A percentile compares a stretch with the other conserved stretches of the same genome.
These are phyloP conservation scores for Rousettus madagascariensis DNA, from an alignment of 2,797 vertebrate species.

Conservation along the genomic window DNA sequence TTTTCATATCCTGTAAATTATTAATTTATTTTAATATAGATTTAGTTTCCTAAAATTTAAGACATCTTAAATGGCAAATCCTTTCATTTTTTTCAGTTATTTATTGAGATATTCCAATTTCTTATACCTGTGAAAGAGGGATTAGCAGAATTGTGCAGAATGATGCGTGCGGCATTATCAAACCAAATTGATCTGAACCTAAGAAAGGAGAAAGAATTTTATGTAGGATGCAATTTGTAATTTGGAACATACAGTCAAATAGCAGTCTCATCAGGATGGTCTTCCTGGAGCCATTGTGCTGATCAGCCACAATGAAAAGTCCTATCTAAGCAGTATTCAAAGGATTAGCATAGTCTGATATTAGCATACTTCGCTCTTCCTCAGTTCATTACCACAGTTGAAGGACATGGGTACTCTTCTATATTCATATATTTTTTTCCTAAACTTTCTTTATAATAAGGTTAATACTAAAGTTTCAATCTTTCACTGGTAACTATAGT, in stretches of 20 bases:
- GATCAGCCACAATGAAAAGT: constrained; percentile 50
- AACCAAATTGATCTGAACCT: constrained; percentile 62
- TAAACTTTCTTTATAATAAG: constrained; percentile 8
- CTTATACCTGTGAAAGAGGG: background rate
- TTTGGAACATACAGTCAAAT: constrained; percentile 55
- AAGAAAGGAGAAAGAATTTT: constrained; percentile 55
- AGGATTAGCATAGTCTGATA: constrained; percentile 56
- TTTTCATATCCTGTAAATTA: background rate
- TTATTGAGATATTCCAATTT: background rate
- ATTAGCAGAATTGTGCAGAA: constrained; percentile 50
- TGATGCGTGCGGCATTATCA: constrained; percentile 27
- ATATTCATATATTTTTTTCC: background rate
- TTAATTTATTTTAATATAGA: background rate
- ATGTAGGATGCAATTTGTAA: constrained; percentile 57
- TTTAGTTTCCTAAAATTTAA: constrained; percentile 31
- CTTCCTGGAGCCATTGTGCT: constrained; percentile 65
- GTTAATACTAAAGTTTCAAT: constrained; percentile 6
- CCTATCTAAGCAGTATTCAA: constrained; percentile 10
- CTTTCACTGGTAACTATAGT: background rate
- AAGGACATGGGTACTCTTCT: constrained; percentile 47
- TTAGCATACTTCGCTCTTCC: constrained; percentile 21
- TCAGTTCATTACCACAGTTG: background rate
- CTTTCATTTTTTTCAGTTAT: background rate
- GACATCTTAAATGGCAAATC: background rate
- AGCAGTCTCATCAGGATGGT: constrained; percentile 61